phyloP scores from a whole-genome alignment of 2,888 invertebrate genomes.

The Hypena proboscidalis region DNA sequence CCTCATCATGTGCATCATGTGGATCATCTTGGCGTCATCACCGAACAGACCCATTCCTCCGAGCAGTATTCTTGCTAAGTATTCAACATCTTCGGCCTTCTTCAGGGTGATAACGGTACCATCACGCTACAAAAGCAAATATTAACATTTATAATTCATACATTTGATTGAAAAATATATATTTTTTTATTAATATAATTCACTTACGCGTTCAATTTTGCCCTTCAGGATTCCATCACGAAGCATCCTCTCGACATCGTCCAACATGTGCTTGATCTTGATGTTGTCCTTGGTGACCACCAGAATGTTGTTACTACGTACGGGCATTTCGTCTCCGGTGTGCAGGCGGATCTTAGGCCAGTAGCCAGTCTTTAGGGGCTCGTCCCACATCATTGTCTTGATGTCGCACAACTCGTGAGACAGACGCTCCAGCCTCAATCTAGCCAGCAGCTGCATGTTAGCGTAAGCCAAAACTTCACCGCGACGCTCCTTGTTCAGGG shows the following conservation, averaged over 20 bases:
- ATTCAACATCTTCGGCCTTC: constrained; percentile 87
- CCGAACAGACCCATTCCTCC: constrained; percentile 84
- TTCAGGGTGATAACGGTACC: constrained; percentile 86
- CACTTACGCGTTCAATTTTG: constrained; percentile 69
- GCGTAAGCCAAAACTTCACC: constrained; percentile 86
- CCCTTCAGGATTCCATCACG: constrained; percentile 76
- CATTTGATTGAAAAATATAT: too few species aligned
- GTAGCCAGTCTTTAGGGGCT: constrained; percentile 78
- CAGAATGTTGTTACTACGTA: constrained; percentile 74
- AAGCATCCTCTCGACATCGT: constrained; percentile 80
- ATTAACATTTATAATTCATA: neutral
- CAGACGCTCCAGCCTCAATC: constrained; percentile 80
- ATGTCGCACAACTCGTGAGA: constrained; percentile 79
- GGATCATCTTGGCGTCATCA: constrained; percentile 84
- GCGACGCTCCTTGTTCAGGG: constrained; percentile 76
- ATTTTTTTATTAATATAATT: neutral
- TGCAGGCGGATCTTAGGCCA: constrained; percentile 85
- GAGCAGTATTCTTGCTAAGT: constrained; percentile 88
- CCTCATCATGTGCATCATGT: constrained; percentile 66
- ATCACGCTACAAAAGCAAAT: constrained; percentile 75
- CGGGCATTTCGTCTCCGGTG: constrained; percentile 85
- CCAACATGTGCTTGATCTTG: constrained; percentile 58
- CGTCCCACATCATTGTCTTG: constrained; percentile 75
- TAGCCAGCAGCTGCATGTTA: constrained; percentile 87
- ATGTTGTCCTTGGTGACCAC: constrained; percentile 61